A percentile compares a stretch with the other conserved stretches of the same genome.
phyloP scores from a whole-genome alignment of 2,888 invertebrate genomes.

The Spisula subtruncata region DNA sequence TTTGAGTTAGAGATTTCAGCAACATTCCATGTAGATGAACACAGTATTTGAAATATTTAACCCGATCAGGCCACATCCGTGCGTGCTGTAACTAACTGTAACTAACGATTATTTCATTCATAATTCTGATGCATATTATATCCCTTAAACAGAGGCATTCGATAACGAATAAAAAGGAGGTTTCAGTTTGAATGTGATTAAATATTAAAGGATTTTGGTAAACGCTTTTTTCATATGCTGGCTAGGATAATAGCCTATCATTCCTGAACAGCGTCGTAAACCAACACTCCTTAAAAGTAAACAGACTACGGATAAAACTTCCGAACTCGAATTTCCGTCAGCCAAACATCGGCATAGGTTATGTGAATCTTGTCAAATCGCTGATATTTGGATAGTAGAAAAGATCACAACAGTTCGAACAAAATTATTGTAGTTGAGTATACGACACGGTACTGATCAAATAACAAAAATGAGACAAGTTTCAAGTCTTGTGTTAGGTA shows the following conservation, averaged over 20 bases:
- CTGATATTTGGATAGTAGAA: neutral
- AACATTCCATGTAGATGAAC: conserved; percentile 28
- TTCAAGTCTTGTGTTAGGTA: neutral
- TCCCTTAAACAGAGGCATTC: conserved; percentile 35
- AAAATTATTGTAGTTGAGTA: neutral
- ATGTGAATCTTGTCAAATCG: neutral
- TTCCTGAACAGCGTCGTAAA: conserved; percentile 17
- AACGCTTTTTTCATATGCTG: conserved; percentile 42
- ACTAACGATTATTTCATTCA: conserved; percentile 14
- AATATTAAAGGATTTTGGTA: conserved; percentile 26
- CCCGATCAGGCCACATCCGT: conserved; percentile 30
- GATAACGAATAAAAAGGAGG: conserved; percentile 8
- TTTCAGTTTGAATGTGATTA: conserved; percentile 18
- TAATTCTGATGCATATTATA: conserved; percentile 37
- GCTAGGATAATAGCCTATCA: conserved; percentile 16
- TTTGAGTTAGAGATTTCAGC: neutral
- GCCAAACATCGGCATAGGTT: conserved; percentile 20
- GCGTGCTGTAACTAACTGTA: conserved; percentile 1
- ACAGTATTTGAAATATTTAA: neutral
- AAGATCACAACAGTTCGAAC: neutral
- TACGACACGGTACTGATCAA: neutral
- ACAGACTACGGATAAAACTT: conserved; percentile 38
- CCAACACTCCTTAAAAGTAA: conserved; percentile 46
- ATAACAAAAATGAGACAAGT: neutral
- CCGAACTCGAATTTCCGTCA: conserved; percentile 37